A percentile compares a stretch with the other conserved stretches of the same genome.
phyloP scores from a whole-genome alignment of 2,797 vertebrate genomes.

The Dromococcyx pavoninus region DNA sequence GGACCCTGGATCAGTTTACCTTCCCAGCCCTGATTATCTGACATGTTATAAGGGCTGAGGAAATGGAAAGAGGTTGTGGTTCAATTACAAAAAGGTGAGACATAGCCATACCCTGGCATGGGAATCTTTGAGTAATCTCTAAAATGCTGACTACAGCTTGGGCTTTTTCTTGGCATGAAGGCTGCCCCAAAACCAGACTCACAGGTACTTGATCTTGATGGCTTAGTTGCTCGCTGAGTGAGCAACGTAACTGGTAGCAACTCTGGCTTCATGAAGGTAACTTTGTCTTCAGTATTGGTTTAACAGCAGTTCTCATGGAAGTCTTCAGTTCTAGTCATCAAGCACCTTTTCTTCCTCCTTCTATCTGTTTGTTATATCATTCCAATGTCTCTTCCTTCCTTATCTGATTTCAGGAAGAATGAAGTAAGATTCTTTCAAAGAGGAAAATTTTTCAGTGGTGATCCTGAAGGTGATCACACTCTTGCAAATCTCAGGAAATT shows the following conservation, averaged over 20 bases:
- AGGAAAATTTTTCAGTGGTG: neutral
- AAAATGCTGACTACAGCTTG: slow-evolving; percentile 15
- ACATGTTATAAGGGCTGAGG: neutral
- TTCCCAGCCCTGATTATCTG: neutral
- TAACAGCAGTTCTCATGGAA: neutral
- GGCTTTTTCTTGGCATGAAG: neutral
- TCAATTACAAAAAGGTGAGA: neutral
- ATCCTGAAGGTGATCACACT: neutral
- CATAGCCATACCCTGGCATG: neutral
- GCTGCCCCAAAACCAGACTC: slow-evolving; percentile 17
- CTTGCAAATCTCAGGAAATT: neutral
- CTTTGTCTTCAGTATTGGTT: neutral
- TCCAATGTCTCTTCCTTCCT: neutral
- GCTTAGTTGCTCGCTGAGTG: neutral
- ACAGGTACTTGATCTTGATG: neutral
- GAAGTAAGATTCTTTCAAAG: neutral
- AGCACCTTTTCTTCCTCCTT: neutral
- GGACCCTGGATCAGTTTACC: neutral
- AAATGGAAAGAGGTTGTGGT: neutral
- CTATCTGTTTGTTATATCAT: neutral
- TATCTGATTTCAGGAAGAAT: neutral
- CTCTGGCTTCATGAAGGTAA: neutral
- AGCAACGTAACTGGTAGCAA: neutral
- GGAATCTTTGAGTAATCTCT: slow-evolving; percentile 4
- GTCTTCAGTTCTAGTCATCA: neutral